Percentiles rank a stretch among this genome's conserved stretches.
phyloP scores from a whole-genome alignment of 1,140 invertebrate species.

The Pachypeltis micranthus region DNA sequence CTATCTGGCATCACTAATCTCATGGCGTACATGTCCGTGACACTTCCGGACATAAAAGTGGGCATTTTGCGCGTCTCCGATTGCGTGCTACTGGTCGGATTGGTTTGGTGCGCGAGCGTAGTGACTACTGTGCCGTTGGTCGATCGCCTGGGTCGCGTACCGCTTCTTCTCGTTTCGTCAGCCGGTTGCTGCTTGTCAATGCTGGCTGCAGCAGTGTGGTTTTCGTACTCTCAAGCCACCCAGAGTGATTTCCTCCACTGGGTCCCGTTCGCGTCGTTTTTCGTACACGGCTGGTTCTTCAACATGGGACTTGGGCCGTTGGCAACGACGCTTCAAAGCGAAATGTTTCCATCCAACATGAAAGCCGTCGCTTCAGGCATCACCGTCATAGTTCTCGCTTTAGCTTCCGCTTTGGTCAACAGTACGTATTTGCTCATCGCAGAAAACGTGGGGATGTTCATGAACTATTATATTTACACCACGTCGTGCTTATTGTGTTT shows the following conservation, averaged over 20 bases:
- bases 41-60: not conserved
- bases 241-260: not conserved
- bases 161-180: constrained; percentile 39
- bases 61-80: not conserved
- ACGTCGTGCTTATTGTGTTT: constrained; percentile 47
- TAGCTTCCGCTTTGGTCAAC: constrained; percentile 49
- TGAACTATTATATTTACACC: constrained; percentile 67
- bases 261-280: not conserved
- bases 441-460: constrained; percentile 46
- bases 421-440: constrained; percentile 52
- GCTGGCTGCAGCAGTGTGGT: constrained; percentile 21
- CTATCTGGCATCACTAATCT: constrained; percentile 6
- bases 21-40: constrained; percentile 12
- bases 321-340: constrained; percentile 5
- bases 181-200: constrained; percentile 21
- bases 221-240: constrained; percentile 35
- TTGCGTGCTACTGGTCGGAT: constrained; percentile 6
- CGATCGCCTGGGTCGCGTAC: constrained; percentile 36
- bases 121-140: constrained; percentile 35
- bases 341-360: constrained; percentile 2
- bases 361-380: constrained; percentile 12
- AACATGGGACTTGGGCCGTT: constrained; percentile 4
- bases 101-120: constrained; percentile 32
- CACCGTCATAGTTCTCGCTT: constrained; percentile 3
- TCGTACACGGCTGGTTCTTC: constrained; percentile 10